Base-by-base conservation (phyloP, 2,888 invertebrate genomes). In the Agrotis segetum region DNA sequence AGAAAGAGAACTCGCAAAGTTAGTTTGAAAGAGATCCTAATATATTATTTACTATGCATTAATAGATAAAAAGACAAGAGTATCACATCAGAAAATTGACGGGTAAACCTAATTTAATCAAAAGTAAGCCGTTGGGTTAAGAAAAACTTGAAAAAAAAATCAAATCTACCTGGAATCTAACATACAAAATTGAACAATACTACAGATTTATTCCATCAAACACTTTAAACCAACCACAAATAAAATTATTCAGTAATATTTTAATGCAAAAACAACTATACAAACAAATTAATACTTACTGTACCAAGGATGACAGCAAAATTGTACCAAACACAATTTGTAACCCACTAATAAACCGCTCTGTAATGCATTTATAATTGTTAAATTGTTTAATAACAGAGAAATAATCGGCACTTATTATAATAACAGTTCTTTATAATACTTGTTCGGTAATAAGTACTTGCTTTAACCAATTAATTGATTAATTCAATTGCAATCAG, bases 321-420 rank as follows among this genome's bases (percentile, higher is more conserved):
- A 70, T 80, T 80, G 64, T 59, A 46, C 60, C 17, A 11, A n/a
- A 66, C 53, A 21, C 56, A 62, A 75, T 75, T 81, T 74, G 81
- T 74, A 44, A 70, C 19, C 53, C 29, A 52, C 34, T 63, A 67
- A 73, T 79, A 71, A 21, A 62, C 17, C 62, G 29, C 34, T 65
- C 56, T 49, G 34, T 85, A 83, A 85, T 88, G 68, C 40, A 64
- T 76, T 85, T 83, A 84, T 87, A 87, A 87, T 86, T 83, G 71
- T 80, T 79, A 74, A 87, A 87, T 87, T 85, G 80, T 79, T 81
- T 80, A 83, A 85, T 86, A 77, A 60, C 71, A 74, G 60, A 34
- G 6, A 60, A 73, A 73, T 82, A 79, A 79, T 81, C 71, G 69
- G 21, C 44, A 46, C 46, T 71, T 67, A 59, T 64, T 59, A n/a